Conservation (phyloP, 2,113 vertebrate species). For the Larimichthys polyactis region DNA sequence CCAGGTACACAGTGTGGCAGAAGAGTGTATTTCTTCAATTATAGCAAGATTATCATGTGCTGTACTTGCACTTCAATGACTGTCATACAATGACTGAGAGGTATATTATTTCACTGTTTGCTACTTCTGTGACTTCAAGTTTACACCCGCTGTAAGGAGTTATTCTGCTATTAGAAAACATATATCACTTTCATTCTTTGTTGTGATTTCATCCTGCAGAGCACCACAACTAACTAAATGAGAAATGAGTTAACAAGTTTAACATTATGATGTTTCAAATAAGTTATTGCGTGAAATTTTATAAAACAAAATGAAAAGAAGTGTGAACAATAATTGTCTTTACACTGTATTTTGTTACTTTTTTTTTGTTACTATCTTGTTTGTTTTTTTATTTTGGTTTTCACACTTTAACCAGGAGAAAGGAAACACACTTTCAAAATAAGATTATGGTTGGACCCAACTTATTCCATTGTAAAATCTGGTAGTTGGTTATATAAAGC, state of each 20-base stretch:
- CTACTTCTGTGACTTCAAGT: constrained; percentile 57
- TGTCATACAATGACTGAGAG: constrained; percentile 65
- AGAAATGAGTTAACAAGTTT: constrained; percentile 48
- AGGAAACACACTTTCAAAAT: constrained; percentile 15
- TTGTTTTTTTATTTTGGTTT: constrained; percentile 16
- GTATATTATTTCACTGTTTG: constrained; percentile 63
- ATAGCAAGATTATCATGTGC: constrained; percentile 50
- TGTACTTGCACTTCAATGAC: constrained; percentile 59
- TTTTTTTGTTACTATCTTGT: constrained; percentile 8
- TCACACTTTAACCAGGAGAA: neutral
- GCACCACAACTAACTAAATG: constrained; percentile 48
- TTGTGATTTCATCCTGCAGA: constrained; percentile 54
- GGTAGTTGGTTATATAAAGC: neutral
- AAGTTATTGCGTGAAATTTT: constrained; percentile 61
- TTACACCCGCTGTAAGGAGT: constrained; percentile 34
- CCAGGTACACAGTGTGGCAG: constrained; percentile 62
- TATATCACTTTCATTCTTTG: constrained; percentile 46
- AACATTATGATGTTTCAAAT: constrained; percentile 57
- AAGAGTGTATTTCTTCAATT: constrained; percentile 59
- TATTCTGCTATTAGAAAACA: constrained; percentile 48
- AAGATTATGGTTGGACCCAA: neutral
- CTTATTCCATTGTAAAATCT: neutral
- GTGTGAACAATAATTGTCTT: constrained; percentile 52
- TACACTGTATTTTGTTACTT: constrained; percentile 41
- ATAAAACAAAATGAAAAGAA: constrained; percentile 57